Evolutionary conservation across 2,888 invertebrate genomes (phyloP).

Genomic region (Ctenicera cuprea): DNA sequence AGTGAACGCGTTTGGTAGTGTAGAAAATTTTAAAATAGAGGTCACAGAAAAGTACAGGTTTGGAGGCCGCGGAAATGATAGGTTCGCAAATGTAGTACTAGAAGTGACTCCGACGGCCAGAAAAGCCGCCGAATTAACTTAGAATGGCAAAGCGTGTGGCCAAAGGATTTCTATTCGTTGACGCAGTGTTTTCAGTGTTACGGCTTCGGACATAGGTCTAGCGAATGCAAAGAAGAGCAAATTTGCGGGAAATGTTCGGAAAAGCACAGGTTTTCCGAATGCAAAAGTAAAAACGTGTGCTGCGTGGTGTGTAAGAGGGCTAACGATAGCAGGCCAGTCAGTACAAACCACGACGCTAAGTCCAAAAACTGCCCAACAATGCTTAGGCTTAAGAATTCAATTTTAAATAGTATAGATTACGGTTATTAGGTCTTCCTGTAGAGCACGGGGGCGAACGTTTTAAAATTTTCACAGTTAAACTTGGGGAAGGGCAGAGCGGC

Average conservation of each 20-base stretch:
- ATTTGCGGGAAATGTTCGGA: background rate
- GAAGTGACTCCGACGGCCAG: background rate
- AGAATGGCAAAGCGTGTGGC: background rate
- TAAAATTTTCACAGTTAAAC: background rate
- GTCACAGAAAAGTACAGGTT: background rate
- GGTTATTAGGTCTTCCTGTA: background rate
- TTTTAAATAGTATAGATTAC: background rate
- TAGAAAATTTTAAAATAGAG: background rate
- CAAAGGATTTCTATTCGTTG: background rate
- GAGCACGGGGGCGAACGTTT: background rate
- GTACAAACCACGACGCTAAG: background rate
- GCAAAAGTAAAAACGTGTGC: background rate
- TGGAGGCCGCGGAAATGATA: background rate
- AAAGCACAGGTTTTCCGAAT: background rate
- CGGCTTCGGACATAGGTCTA: background rate
- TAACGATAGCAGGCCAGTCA: background rate
- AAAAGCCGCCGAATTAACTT: background rate
- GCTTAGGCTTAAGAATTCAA: background rate
- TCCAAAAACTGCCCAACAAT: background rate
- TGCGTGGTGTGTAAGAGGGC: background rate
- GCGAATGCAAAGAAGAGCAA: background rate
- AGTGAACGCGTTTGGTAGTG: background rate
- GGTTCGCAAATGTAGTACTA: background rate
- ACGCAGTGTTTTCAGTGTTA: constrained; percentile 2
- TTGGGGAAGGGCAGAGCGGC: background rate